Evolutionary conservation across 2,888 invertebrate genomes (phyloP), one percentile per base, ranked within the genome.

Genomic region (Platycheirus rosarum): DNA sequence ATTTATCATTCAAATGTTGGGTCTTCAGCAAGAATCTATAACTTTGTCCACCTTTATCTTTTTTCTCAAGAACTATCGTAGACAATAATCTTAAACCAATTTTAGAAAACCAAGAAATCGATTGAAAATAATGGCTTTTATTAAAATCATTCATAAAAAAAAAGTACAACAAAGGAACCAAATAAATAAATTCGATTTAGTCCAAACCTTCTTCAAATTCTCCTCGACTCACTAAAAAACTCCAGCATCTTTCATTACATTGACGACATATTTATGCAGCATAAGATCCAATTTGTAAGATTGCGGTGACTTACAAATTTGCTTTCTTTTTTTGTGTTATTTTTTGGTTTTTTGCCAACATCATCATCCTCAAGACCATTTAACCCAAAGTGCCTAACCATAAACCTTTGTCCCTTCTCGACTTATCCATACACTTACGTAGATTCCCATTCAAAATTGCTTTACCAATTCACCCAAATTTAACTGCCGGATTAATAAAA

Each of bases 201-300:
- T 18, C 51, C 51, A 18, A 32, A 18, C 0, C 32, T 35, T 32
- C 18, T 18, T 18, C n/a, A 23, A 9, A 55, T 37, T 13, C 35
- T 4, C 18, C 14, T 18, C 23, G 8, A 8, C 2, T 4, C 9
- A 20, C 23, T 26, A 6, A n/a, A 23, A 18, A 20, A 7, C 1
- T 44, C 66, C 57, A 51, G 18, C 37, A 42, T 40, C 63, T 60
- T 77, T 77, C 82, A 66, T 82, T 71, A 55, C 55, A 55, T 68
- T 68, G 82, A 82, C 77, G 82, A 82, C 82, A 82, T 82, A 82
- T 77, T 82, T 82, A 82, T 82, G 77, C 77, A 49, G 71, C n/a
- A n/a, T 68, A 73, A 73, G 77, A 82, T 82, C 82, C 82, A 73
- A 82, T 82, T 82, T 77, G 66, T 77, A 51, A 76, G 82, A 82